Conservation (phyloP, 2,888 invertebrate genomes). For the Sabatieria punctata region DNA sequence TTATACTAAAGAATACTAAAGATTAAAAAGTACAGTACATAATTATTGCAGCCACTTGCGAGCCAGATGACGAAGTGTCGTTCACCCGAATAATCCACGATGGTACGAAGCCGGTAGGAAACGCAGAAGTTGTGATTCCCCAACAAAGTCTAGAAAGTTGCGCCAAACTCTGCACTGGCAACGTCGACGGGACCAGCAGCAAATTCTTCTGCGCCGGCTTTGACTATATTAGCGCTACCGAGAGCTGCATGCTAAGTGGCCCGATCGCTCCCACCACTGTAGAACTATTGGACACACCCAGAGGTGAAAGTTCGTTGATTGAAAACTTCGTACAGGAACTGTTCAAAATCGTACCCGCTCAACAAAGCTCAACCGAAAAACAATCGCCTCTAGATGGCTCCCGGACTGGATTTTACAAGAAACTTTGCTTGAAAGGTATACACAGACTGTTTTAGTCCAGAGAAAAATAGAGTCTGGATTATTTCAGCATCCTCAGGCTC, state of each 20-base stretch:
- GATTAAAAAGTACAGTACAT: too few relatives aligned
- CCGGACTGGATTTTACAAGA: constrained; percentile 4
- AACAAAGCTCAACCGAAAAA: too few relatives aligned
- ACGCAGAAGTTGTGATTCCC: constrained; percentile 3
- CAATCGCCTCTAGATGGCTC: too few relatives aligned
- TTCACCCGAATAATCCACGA: neutral
- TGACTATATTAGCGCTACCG: too few relatives aligned
- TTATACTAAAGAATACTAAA: too few relatives aligned
- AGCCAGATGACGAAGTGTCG: neutral
- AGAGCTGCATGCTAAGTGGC: neutral
- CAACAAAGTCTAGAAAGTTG: neutral
- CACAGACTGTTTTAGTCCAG: too few relatives aligned
- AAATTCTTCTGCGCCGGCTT: constrained; percentile 1
- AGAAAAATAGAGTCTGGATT: too few relatives aligned
- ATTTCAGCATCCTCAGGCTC: neutral
- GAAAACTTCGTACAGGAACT: too few relatives aligned
- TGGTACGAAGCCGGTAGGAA: neutral
- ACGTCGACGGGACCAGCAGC: neutral
- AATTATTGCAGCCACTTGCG: neutral
- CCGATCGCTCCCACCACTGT: too few relatives aligned
- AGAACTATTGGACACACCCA: neutral
- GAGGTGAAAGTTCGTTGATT: neutral
- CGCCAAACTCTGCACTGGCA: neutral
- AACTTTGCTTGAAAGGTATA: constrained; percentile 2
- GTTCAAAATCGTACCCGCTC: too few relatives aligned